phyloP scores from a whole-genome alignment of 2,797 vertebrate species.

The Tiaroga cobitis region DNA sequence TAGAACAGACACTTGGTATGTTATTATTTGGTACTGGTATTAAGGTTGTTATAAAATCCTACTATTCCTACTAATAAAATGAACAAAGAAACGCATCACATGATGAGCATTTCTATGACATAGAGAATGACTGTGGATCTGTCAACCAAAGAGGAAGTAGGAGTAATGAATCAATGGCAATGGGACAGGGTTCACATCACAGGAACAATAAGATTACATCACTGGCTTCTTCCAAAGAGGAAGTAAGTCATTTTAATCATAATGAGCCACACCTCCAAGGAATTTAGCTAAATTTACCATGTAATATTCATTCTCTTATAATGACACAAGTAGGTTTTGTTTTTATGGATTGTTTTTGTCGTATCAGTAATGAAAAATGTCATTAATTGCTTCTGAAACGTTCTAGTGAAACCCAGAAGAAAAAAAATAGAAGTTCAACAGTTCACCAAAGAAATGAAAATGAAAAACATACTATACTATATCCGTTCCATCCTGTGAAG shows the following conservation, averaged over 20 bases:
- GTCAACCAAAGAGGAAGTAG: constrained; percentile 39
- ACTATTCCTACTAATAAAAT: neutral
- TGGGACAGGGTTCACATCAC: neutral
- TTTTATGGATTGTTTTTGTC: neutral
- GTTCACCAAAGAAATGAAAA: neutral
- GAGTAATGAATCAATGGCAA: constrained; percentile 23
- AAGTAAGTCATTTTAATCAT: constrained; percentile 11
- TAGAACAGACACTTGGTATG: neutral
- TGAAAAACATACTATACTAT: no score
- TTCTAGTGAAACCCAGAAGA: constrained; percentile 12
- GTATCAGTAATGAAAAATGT: neutral
- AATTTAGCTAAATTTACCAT: neutral
- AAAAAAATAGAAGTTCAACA: neutral
- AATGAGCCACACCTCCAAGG: constrained; percentile 3
- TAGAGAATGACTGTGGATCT: neutral
- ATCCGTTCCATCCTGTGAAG: neutral
- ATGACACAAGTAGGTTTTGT: constrained; percentile 1
- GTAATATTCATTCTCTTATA: neutral
- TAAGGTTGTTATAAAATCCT: neutral
- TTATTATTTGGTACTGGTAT: neutral
- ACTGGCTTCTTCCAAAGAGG: constrained; percentile 38
- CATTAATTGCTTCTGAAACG: neutral
- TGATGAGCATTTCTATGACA: constrained; percentile 31
- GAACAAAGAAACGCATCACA: neutral
- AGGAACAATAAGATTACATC: neutral